Conservation (phyloP, 2,888 invertebrate species). For the Rhagonycha fulva region DNA sequence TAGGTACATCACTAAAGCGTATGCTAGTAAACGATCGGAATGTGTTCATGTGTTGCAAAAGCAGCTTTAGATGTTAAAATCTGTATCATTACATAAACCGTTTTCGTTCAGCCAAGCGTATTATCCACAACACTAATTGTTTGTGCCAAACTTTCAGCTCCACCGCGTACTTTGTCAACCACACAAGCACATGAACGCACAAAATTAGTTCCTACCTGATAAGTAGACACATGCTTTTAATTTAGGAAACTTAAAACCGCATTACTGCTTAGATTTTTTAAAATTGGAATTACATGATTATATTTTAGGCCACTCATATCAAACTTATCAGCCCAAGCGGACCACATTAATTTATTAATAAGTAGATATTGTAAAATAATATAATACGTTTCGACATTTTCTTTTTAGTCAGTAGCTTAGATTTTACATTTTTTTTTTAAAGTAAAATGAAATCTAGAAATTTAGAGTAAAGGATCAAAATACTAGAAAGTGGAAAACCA, state of each 20-base stretch:
- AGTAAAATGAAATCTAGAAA: too few species aligned
- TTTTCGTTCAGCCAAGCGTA: constrained; percentile 38
- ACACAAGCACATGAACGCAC: constrained; percentile 25
- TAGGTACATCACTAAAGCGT: neutral
- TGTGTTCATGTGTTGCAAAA: constrained; percentile 9
- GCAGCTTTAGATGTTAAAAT: constrained; percentile 10
- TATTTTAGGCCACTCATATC: neutral
- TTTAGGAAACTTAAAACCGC: neutral
- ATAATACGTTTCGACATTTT: too few species aligned
- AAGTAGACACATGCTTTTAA: neutral
- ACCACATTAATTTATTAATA: too few species aligned
- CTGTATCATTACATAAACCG: constrained; percentile 20
- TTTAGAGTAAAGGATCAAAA: too few species aligned
- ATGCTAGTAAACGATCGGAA: neutral
- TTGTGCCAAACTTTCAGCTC: constrained; percentile 37
- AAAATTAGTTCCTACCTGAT: constrained; percentile 16
- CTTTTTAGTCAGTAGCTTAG: too few species aligned
- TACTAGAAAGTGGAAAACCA: too few species aligned
- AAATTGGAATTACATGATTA: neutral
- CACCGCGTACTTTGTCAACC: constrained; percentile 37
- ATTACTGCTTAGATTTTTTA: neutral
- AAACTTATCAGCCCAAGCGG: too few species aligned
- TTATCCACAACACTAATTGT: constrained; percentile 39
- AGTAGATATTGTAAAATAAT: too few species aligned
- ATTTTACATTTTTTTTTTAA: too few species aligned